phyloP scores from a whole-genome alignment of 2,113 vertebrate species.

The Todiramphus saurophagus region DNA sequence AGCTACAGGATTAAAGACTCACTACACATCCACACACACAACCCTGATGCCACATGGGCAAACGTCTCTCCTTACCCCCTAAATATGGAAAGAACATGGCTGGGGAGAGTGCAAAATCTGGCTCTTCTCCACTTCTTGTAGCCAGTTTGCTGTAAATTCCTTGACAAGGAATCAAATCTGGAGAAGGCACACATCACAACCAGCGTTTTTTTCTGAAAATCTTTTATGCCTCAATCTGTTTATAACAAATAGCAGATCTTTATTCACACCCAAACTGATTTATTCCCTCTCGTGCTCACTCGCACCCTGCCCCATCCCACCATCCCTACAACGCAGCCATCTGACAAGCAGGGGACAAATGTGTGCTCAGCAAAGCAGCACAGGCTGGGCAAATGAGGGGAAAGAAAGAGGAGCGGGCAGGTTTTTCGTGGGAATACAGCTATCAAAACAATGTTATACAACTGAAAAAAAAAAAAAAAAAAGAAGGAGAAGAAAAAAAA shows the following conservation, averaged over 20 bases:
- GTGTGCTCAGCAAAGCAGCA: not conserved
- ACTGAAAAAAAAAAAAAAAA: not conserved
- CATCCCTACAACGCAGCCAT: not conserved
- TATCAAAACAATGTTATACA: conserved; percentile 5
- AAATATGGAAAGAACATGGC: not conserved
- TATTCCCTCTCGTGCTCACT: not conserved
- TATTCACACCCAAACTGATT: not conserved
- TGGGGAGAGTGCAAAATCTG: not conserved
- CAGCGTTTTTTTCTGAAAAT: not conserved
- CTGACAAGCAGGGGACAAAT: not conserved
- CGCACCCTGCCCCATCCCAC: not conserved
- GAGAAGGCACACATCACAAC: not conserved
- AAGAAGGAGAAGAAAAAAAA: too few relatives aligned
- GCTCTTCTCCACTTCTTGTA: not conserved
- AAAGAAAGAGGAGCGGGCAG: not conserved
- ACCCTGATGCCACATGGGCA: not conserved
- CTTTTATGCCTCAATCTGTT: not conserved
- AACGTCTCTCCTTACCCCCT: not conserved
- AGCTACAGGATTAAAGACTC: not conserved
- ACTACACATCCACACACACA: not conserved
- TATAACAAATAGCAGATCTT: not conserved
- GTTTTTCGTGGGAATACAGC: not conserved
- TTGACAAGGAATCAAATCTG: not conserved
- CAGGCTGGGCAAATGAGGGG: not conserved
- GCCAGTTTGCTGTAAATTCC: not conserved